phyloP scores from a whole-genome alignment of 1,140 invertebrate species.

The Phortica variegata region DNA sequence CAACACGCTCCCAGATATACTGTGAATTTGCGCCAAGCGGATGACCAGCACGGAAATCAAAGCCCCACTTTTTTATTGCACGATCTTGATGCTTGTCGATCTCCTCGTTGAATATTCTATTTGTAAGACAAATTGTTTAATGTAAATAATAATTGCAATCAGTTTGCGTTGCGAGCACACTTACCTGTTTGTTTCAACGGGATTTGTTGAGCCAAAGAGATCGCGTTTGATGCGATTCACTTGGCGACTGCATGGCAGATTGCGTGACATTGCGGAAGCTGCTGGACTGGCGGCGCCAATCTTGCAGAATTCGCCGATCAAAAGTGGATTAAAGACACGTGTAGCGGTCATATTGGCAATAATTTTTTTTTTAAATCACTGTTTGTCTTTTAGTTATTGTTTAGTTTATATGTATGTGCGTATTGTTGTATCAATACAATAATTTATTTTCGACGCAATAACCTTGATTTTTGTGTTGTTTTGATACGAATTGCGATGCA shows the following conservation, averaged over 20 bases:
- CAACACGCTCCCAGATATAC: conserved; percentile 51
- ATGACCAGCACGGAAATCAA: conserved; percentile 46
- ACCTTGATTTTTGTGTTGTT: conserved; percentile 31
- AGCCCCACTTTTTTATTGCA: conserved; percentile 51
- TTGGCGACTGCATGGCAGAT: conserved; percentile 35
- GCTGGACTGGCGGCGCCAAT: conserved; percentile 34
- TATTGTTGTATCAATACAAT: conserved; percentile 28
- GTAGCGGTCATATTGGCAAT: conserved; percentile 45
- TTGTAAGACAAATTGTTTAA: not conserved
- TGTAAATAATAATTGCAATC: not conserved
- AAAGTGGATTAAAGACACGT: conserved; percentile 41
- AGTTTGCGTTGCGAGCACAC: conserved; percentile 7
- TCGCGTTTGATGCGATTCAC: conserved; percentile 50
- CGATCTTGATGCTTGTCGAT: conserved; percentile 44
- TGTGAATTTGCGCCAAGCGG: conserved; percentile 32
- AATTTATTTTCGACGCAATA: conserved; percentile 28
- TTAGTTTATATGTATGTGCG: conserved; percentile 16
- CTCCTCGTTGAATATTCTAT: conserved; percentile 37
- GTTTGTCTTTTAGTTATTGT: conserved; percentile 13
- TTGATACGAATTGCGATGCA: conserved; percentile 22
- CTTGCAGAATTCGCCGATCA: conserved; percentile 42
- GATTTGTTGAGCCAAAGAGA: conserved; percentile 39
- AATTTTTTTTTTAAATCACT: not conserved
- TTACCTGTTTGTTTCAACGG: conserved; percentile 39
- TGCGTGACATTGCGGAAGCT: conserved; percentile 32